Percentiles rank a stretch among this genome's conserved stretches.
These are phyloP conservation scores for Carduelis carduelis DNA, from an alignment of 2,797 vertebrate species.

Conservation along the genomic window DNA sequence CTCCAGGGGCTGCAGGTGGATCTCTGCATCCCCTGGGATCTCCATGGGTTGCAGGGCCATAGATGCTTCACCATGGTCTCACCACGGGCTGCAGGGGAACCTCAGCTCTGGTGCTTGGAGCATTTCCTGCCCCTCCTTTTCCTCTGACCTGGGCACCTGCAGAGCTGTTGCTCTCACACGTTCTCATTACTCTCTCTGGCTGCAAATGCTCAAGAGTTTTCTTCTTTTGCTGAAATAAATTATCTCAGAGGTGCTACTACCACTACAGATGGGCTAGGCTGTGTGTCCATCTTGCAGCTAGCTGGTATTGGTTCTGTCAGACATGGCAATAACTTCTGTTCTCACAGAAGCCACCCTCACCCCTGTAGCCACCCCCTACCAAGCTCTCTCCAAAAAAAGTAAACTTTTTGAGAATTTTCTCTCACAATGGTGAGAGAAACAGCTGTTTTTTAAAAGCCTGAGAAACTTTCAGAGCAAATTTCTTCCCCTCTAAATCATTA, in stretches of 20 bases:
- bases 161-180: background rate
- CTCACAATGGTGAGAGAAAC: background rate
- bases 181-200: background rate
- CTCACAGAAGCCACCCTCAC: background rate
- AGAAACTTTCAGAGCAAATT: background rate
- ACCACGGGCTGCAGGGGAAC: accelerated
- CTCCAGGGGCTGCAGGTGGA: background rate
- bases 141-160: accelerated
- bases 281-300: accelerated
- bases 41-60: background rate
- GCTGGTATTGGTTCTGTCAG: background rate
- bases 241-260: background rate
- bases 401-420: background rate
- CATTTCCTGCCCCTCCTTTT: accelerated
- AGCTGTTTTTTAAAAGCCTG: background rate
- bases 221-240: background rate
- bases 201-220: background rate
- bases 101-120: accelerated
- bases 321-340: background rate
- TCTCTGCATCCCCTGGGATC: background rate
- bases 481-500: background rate
- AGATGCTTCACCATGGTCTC: background rate
- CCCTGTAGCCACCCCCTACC: accelerated
- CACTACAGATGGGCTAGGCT: background rate
- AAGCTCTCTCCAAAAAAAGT: background rate